Base-by-base conservation (phyloP, 2,113 vertebrate species). In the Cacatua alba region DNA sequence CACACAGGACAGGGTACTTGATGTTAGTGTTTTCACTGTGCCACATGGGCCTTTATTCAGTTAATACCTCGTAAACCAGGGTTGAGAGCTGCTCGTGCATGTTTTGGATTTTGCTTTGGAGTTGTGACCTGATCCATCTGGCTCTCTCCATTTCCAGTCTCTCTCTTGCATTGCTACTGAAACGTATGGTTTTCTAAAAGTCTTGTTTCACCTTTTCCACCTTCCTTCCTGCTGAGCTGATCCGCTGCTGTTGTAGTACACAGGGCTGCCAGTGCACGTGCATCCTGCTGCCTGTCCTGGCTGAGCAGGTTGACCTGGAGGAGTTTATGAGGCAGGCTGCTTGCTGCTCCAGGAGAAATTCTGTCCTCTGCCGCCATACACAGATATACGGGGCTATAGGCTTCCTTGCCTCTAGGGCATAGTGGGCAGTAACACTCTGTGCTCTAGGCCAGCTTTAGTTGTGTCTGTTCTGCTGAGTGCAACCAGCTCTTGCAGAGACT, bases 371-470 rank as follows among this genome's bases (percentile, higher is more conserved):
- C 17, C 53, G 35, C 67, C 46, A 53, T 3, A 1, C 37, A 65
- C 62, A 62, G 57, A 59, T 79, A 10, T 16, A 13, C 1, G 4
- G 80, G 41, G 8, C 71, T 67, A 0, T 70, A 62, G 83, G 41
- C 67, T 82, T 86, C 26, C 20, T 64, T 79, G 35, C 65, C 35
- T 51, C 49, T 46, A 64, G n/a, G 62, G 28, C 65, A 48, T 17
- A 0, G 0, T 18, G 39, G 26, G 74, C 62, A 64, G 51, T 46
- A n/a, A 21, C 29, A 35, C 71, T 80, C 48, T 23, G n/a, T 84
- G 53, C 60, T 81, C 51, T 84, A 78, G 88, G 72, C 94, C 86
- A 87, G 93, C 93, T 89, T 28, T 71, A 71, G 39, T 44, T 26
- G 5, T 53, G 24, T 31, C 49, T 51, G 31, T 17, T 88, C 39